Evolutionary conservation across 2,888 invertebrate genomes (phyloP).

Genomic region (Perdita meconis): DNA sequence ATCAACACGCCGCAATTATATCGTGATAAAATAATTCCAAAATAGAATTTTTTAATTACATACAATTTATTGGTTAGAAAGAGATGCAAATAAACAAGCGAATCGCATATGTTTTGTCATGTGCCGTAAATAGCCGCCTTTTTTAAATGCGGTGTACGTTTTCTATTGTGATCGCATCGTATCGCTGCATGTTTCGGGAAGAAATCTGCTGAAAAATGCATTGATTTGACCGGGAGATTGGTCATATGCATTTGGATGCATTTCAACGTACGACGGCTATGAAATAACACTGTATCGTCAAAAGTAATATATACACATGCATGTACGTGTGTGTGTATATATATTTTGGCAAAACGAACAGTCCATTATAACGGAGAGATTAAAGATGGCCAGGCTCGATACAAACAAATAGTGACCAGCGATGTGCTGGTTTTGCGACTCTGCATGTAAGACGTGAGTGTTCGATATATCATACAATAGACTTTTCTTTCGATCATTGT

Average conservation of each 20-base stretch:
- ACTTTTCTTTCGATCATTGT: neutral
- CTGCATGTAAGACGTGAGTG: constrained; percentile 48
- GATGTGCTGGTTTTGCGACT: constrained; percentile 59
- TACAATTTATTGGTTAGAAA: neutral
- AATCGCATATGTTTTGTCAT: neutral
- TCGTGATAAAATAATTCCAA: neutral
- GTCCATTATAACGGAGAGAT: constrained; percentile 66
- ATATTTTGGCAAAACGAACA: constrained; percentile 8
- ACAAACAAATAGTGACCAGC: constrained; percentile 76
- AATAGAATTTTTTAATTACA: no score
- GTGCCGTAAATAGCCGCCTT: constrained; percentile 38
- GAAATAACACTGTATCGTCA: no score
- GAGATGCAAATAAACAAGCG: neutral
- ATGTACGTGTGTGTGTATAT: no score
- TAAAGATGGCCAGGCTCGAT: constrained; percentile 77
- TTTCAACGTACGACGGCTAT: no score
- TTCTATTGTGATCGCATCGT: constrained; percentile 43
- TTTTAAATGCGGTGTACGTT: constrained; percentile 43
- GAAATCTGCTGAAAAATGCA: constrained; percentile 10
- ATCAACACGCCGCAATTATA: no score
- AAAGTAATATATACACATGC: no score
- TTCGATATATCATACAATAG: neutral
- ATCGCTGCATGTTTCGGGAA: constrained; percentile 38
- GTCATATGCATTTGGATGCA: neutral
- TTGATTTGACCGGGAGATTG: constrained; percentile 11